Conservation (phyloP, 2,797 vertebrate species). For the Acipenser oxyrinchus region DNA sequence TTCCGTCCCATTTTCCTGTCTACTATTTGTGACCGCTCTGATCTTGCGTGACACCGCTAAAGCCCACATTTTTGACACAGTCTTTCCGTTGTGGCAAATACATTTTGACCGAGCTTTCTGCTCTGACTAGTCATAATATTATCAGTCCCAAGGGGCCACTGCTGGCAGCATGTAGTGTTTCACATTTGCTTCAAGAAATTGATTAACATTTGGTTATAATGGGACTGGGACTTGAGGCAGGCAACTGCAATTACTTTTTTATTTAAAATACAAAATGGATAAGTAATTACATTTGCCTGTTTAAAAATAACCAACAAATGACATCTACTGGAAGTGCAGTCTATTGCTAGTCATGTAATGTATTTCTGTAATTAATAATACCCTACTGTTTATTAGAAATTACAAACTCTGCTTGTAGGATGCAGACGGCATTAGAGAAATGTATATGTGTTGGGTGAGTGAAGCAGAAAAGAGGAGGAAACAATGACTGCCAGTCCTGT, state of each 20-base stretch:
- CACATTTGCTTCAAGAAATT: slow-evolving; percentile 49
- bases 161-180: slow-evolving; percentile 42
- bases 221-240: slow-evolving; percentile 39
- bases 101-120: slow-evolving; percentile 1
- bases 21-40: no score
- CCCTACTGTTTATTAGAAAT: slow-evolving; percentile 37
- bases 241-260: slow-evolving; percentile 41
- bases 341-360: slow-evolving; percentile 41
- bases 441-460: slow-evolving; percentile 28
- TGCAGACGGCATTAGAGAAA: slow-evolving; percentile 38
- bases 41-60: background rate
- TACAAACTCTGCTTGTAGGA: slow-evolving; percentile 25
- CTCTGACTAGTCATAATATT: slow-evolving; percentile 9
- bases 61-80: slow-evolving; percentile 1
- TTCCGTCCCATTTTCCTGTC: no score
- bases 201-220: slow-evolving; percentile 54
- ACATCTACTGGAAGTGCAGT: slow-evolving; percentile 43
- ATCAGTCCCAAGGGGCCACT: slow-evolving; percentile 22
- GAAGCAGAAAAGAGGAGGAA: slow-evolving; percentile 38
- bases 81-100: background rate
- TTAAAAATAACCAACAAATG: slow-evolving; percentile 39
- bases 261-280: slow-evolving; percentile 38
- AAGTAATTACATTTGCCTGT: slow-evolving; percentile 37
- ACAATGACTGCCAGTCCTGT: slow-evolving; percentile 28
- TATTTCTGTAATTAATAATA: slow-evolving; percentile 53